Evolutionary conservation across 2,888 invertebrate genomes (phyloP).

Genomic region (Xestia rhomboidea): DNA sequence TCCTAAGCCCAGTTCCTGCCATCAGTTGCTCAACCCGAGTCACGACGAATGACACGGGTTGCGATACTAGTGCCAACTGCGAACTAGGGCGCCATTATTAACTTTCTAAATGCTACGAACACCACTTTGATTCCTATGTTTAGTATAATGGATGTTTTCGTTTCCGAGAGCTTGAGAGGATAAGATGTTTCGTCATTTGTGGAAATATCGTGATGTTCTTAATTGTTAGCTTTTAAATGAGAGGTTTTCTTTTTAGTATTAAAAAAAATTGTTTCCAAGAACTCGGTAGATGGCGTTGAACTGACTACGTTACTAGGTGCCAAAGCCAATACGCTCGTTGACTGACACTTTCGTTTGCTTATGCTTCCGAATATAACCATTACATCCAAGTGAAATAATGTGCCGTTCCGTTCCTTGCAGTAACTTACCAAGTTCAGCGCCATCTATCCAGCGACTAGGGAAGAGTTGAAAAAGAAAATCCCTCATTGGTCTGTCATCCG

Average conservation of each 20-base stretch:
- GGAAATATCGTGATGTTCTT: not conserved
- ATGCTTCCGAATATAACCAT: too few relatives aligned
- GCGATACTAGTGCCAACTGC: constrained; percentile 44
- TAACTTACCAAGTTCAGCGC: too few relatives aligned
- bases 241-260: too few relatives aligned
- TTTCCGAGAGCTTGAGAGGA: constrained; percentile 32
- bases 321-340: too few relatives aligned
- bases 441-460: too few relatives aligned
- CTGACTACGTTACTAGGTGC: too few relatives aligned
- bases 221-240: not conserved
- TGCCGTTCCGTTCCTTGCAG: too few relatives aligned
- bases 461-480: too few relatives aligned
- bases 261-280: too few relatives aligned
- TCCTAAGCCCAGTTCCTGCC: constrained; percentile 33
- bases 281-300: too few relatives aligned
- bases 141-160: constrained; percentile 33
- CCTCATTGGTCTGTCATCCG: not conserved
- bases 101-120: constrained; percentile 53
- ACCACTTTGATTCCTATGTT: constrained; percentile 41
- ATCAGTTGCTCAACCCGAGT: constrained; percentile 39
- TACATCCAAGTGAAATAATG: too few relatives aligned
- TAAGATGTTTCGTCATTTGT: not conserved
- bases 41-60: constrained; percentile 49
- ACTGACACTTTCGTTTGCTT: too few relatives aligned
- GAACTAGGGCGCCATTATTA: constrained; percentile 51